Evolutionary conservation across 2,888 invertebrate genomes (phyloP).

Genomic region (Drosophila suboccidentalis): DNA sequence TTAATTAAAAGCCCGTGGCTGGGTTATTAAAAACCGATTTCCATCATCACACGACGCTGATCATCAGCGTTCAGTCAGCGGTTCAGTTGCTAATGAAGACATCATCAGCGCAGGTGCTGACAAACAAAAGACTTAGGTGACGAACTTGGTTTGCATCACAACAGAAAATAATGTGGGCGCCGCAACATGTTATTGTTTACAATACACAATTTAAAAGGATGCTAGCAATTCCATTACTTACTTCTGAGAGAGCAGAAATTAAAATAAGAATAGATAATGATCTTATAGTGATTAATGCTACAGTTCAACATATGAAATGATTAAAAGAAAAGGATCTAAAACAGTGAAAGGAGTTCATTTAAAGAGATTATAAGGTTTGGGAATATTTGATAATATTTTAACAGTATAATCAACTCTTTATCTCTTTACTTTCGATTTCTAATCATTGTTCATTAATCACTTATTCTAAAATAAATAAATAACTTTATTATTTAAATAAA

Average conservation of each 20-base stretch:
- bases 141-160: slow-evolving; percentile 63
- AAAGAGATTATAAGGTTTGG: too few relatives aligned
- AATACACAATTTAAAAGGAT: slow-evolving; percentile 17
- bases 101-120: slow-evolving; percentile 60
- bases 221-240: slow-evolving; percentile 4
- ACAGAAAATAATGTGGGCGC: slow-evolving; percentile 41
- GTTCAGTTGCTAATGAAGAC: slow-evolving; percentile 58
- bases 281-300: neutral
- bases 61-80: slow-evolving; percentile 24
- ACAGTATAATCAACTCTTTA: too few relatives aligned
- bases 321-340: too few relatives aligned
- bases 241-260: neutral
- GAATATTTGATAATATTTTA: too few relatives aligned
- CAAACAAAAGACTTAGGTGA: slow-evolving; percentile 77
- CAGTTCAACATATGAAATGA: neutral
- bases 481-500: too few relatives aligned
- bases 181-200: slow-evolving; percentile 6
- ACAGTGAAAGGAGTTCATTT: too few relatives aligned
- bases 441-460: too few relatives aligned
- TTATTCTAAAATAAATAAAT: too few relatives aligned
- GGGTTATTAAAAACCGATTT: slow-evolving; percentile 78
- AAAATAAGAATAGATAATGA: neutral
- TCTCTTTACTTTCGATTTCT: too few relatives aligned
- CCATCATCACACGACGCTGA: slow-evolving; percentile 60
- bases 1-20: slow-evolving; percentile 66